phyloP scores from a whole-genome alignment of 2,888 invertebrate species.

The Rapana venosa region DNA sequence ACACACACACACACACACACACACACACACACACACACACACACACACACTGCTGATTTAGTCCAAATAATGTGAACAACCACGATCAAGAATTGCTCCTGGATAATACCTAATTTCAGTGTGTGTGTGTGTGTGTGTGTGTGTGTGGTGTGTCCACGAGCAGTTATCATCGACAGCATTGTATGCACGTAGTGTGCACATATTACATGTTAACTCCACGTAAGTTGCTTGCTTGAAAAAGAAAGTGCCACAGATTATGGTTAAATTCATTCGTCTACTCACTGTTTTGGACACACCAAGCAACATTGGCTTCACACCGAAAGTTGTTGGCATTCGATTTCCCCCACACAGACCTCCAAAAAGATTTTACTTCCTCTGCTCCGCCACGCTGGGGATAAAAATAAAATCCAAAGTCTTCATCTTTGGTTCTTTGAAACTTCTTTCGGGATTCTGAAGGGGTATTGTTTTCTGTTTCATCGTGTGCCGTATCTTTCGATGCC shows the following conservation, averaged over 20 bases:
- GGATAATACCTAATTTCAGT: too few species aligned
- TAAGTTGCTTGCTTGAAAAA: too few species aligned
- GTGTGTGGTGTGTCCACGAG: conserved; percentile 25
- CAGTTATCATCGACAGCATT: background rate
- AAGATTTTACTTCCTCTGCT: conserved; percentile 38
- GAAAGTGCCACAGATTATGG: too few species aligned
- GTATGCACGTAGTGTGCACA: background rate
- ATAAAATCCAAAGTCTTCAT: conserved; percentile 57
- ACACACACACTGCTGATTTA: too few species aligned
- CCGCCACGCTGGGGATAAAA: conserved; percentile 56
- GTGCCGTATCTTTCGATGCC: conserved; percentile 14
- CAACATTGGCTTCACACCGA: conserved; percentile 54
- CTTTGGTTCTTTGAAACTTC: conserved; percentile 36
- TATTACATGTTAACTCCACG: too few species aligned
- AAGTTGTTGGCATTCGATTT: conserved; percentile 42
- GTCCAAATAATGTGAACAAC: too few species aligned
- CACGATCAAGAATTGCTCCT: too few species aligned
- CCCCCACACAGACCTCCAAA: conserved; percentile 47
- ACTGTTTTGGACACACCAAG: conserved; percentile 55
- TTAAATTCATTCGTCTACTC: conserved; percentile 8
- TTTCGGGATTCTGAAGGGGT: background rate
- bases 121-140: conserved; percentile 29
- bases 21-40: background rate
- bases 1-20: background rate
- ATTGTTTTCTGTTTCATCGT: conserved; percentile 35